Evolutionary conservation across 1,140 invertebrate species (phyloP).

Genomic region (Panonychus citri): DNA sequence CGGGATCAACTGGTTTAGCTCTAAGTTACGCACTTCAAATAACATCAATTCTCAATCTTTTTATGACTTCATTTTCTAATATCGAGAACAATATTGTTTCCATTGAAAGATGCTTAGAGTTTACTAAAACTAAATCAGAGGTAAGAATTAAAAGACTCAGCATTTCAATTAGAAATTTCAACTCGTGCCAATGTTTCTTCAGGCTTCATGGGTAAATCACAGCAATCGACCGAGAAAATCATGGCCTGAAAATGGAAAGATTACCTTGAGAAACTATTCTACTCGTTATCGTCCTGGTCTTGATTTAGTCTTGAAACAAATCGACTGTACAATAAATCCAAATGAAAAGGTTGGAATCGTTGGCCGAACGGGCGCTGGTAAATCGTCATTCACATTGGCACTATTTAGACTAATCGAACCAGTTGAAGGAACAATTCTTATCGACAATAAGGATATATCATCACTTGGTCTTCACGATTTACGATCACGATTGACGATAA

Average conservation of each 20-base stretch:
- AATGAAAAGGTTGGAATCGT: slow-evolving; percentile 37
- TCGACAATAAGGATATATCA: slow-evolving; percentile 2
- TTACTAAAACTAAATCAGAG: slow-evolving; percentile 26
- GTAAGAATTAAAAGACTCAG: slow-evolving; percentile 16
- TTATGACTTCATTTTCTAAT: slow-evolving; percentile 34
- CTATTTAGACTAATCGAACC: slow-evolving; percentile 25
- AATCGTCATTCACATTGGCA: slow-evolving; percentile 17
- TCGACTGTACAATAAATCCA: slow-evolving; percentile 26
- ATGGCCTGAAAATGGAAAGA: slow-evolving; percentile 19
- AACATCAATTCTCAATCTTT: slow-evolving; percentile 31
- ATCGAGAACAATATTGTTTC: slow-evolving; percentile 39
- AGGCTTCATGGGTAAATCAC: slow-evolving; percentile 13
- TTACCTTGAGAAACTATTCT: slow-evolving; percentile 21
- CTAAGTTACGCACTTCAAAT: slow-evolving; percentile 68
- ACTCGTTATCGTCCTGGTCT: slow-evolving; percentile 36
- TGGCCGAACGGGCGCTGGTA: slow-evolving; percentile 33
- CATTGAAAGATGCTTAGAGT: slow-evolving; percentile 37
- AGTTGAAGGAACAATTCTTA: slow-evolving; percentile 11
- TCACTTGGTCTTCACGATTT: not conserved
- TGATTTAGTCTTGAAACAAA: slow-evolving; percentile 17
- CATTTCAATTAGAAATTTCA: not conserved
- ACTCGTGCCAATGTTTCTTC: slow-evolving; percentile 32
- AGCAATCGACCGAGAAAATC: not conserved
- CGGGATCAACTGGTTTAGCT: slow-evolving; percentile 63
- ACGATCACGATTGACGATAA: slow-evolving; percentile 33